A percentile compares a stretch with the other conserved stretches of the same genome.
phyloP scores from a whole-genome alignment of 1,140 invertebrate genomes.

The Anastatus disparis region DNA sequence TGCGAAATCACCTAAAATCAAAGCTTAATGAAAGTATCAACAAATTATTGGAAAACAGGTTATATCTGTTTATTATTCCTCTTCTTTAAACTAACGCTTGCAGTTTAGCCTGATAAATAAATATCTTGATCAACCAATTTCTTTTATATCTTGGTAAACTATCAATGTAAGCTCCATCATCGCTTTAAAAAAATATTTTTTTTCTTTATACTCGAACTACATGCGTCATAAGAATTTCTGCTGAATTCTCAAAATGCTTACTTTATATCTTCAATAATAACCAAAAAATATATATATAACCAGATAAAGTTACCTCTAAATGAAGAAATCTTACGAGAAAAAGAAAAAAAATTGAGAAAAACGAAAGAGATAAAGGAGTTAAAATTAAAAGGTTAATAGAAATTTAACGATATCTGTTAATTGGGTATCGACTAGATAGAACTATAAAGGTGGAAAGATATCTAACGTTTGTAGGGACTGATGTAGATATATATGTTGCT shows the following conservation, averaged over 20 bases:
- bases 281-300: not conserved
- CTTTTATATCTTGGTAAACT: not conserved
- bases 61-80: constrained; percentile 19
- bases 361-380: constrained; percentile 4
- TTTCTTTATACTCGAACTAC: not conserved
- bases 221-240: not conserved
- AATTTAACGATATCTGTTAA: constrained; percentile 44
- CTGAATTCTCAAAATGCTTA: not conserved
- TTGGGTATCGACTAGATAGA: constrained; percentile 39
- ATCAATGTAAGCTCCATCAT: not conserved
- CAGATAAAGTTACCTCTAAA: not conserved
- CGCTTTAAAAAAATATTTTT: too few relatives aligned
- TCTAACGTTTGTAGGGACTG: too few relatives aligned
- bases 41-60: not conserved
- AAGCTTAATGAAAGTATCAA: too few relatives aligned
- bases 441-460: constrained; percentile 8
- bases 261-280: not conserved
- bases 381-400: too few relatives aligned
- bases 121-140: not conserved
- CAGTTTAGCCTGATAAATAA: not conserved
- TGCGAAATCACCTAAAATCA: too few relatives aligned
- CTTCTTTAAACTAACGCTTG: not conserved
- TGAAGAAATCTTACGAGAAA: not conserved
- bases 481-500: not conserved
- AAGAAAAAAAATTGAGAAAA: not conserved